phyloP scores from a whole-genome alignment of 2,113 vertebrate species.

The Nibea coibor region DNA sequence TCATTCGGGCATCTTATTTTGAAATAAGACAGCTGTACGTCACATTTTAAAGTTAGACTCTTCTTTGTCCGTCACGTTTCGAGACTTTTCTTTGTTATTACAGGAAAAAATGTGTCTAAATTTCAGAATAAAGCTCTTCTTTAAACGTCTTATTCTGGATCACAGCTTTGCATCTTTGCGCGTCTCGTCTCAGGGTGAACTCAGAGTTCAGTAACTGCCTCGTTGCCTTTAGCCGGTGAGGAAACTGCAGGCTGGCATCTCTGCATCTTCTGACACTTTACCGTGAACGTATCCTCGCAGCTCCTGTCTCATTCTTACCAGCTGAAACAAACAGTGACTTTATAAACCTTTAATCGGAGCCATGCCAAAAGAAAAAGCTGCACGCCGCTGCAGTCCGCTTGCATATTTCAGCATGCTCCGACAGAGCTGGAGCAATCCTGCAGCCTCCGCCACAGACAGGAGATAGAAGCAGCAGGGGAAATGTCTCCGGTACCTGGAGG shows the following conservation, averaged over 20 bases:
- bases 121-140: neutral
- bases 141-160: neutral
- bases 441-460: conserved; percentile 9
- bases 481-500: conserved; percentile 53
- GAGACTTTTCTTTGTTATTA: too few relatives aligned
- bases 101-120: neutral
- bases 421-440: conserved; percentile 18
- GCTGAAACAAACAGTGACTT: neutral
- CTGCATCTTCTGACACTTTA: neutral
- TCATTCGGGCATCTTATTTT: neutral
- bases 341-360: neutral
- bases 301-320: neutral
- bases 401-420: conserved; percentile 51
- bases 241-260: neutral
- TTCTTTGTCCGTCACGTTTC: neutral
- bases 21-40: neutral
- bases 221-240: neutral
- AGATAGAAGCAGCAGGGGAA: conserved; percentile 7
- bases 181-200: neutral
- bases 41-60: neutral
- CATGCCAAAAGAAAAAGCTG: neutral
- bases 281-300: neutral
- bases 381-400: neutral
- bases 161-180: neutral
- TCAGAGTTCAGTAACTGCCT: too few relatives aligned